Evolutionary conservation across 2,113 vertebrate species (phyloP).

Genomic region (Lophura nycthemera): DNA sequence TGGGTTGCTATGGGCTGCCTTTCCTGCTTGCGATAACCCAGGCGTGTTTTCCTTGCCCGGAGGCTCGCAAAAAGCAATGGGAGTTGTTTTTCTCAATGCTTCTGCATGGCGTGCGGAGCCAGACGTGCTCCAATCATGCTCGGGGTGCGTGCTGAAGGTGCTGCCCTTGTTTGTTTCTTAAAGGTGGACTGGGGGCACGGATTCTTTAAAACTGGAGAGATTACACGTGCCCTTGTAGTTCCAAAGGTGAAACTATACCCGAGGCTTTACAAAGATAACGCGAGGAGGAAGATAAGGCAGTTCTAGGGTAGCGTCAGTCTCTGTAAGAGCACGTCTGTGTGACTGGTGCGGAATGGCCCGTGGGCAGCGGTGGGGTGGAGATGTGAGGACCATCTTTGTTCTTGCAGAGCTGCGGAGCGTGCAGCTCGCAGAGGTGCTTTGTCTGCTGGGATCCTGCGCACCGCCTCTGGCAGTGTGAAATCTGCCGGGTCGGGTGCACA

Average conservation of each 20-base stretch:
- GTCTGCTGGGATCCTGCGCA: rapidly evolving
- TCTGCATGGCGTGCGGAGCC: not conserved
- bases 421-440: not conserved
- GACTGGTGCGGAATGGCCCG: not conserved
- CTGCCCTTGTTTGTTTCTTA: rapidly evolving
- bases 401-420: not conserved
- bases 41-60: not conserved
- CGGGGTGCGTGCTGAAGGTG: not conserved
- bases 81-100: rapidly evolving
- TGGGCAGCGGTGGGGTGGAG: not conserved
- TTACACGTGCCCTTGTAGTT: not conserved
- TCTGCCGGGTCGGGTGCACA: not conserved
- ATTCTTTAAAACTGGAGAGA: not conserved
- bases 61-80: not conserved
- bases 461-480: not conserved
- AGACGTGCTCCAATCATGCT: rapidly evolving
- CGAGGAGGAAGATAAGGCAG: not conserved
- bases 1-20: not conserved
- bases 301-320: not conserved
- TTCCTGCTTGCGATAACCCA: not conserved
- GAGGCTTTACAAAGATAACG: not conserved
- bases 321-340: rapidly evolving
- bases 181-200: rapidly evolving
- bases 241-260: not conserved
- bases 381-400: constrained; percentile 19